Conservation (phyloP, 2,113 vertebrate genomes). For the Phrynosoma platyrhinos region DNA sequence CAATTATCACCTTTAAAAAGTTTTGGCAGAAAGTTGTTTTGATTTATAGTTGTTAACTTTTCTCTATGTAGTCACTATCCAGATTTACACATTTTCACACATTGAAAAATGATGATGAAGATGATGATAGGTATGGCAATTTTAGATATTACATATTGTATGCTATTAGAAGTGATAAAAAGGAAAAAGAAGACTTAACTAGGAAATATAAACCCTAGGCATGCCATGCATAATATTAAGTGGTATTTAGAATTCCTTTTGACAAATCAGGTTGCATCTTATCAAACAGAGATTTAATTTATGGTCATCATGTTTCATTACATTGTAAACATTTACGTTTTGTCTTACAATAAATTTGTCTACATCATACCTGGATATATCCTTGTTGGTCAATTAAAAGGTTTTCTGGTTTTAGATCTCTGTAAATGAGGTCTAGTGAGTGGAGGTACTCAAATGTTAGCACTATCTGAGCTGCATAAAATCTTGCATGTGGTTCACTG, state of each 20-base stretch:
- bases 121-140: no score
- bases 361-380: conserved; percentile 94
- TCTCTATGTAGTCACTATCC: no score
- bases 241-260: background rate
- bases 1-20: no score
- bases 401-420: conserved; percentile 99
- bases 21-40: no score
- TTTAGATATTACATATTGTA: background rate
- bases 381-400: conserved; percentile 99
- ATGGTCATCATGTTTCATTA: background rate
- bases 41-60: no score
- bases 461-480: conserved; percentile 99
- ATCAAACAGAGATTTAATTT: background rate
- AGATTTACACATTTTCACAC: no score
- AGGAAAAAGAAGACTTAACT: background rate
- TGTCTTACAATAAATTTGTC: background rate
- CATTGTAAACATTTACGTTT: background rate
- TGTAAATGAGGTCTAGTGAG: conserved; percentile 99
- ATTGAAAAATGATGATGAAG: no score
- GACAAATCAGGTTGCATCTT: background rate
- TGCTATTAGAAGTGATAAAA: background rate
- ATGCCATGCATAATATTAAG: background rate
- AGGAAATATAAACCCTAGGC: background rate
- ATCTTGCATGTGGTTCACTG: conserved; percentile 96
- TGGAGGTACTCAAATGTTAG: conserved; percentile 99